Evolutionary conservation across 2,888 invertebrate species (phyloP), one percentile per base, ranked within the genome.

Genomic region (Zaprionus bogoriensis): DNA sequence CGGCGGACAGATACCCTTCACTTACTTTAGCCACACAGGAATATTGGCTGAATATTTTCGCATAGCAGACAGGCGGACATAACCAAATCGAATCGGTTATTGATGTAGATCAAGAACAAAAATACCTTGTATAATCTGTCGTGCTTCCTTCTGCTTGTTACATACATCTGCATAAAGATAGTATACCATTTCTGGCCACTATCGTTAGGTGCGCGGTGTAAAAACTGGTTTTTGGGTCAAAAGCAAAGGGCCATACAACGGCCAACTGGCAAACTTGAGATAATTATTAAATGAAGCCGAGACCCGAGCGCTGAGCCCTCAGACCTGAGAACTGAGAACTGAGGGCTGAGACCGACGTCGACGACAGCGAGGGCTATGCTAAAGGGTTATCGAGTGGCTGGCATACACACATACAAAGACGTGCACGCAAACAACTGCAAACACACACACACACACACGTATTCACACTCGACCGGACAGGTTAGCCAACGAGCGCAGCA

Each of bases 241-340:
- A 67, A 63, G 66, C 63, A 69, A 71, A 67, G 65, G 75, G 74
- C 74, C 67, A 36, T 22, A 22, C 63, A 72, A 50, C 62, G 57
- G 69, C 60, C 60, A 73, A 81, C 79, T 70, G 81, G 79, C 74
- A 83, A 80, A 72, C 77, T 74, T 79, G 68, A 79, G 72, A 80
- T 80, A 83, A 80, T 80, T 80, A 83, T 83, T 80, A 74, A 80
- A 83, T 83, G 83, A 79, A 79, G 77, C 69, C 74, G 30, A 61
- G 25, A 46, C 7, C 17, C 28, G 30, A 57, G 47, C 14, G 32
- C 17, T 17, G 9, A 14, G 7, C 14, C n/a, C 32, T n/a, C 2
- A 10, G 30, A 3, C 12, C 69, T 70, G 30, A 61, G 25, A 46
- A 6, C 17, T 32, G 30, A 57, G 47, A n/a, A n/a, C n/a, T n/a